Percentiles rank a stretch among this genome's conserved stretches.
phyloP scores from a whole-genome alignment of 1,140 invertebrate genomes.

The Meloidogyne floridensis region DNA sequence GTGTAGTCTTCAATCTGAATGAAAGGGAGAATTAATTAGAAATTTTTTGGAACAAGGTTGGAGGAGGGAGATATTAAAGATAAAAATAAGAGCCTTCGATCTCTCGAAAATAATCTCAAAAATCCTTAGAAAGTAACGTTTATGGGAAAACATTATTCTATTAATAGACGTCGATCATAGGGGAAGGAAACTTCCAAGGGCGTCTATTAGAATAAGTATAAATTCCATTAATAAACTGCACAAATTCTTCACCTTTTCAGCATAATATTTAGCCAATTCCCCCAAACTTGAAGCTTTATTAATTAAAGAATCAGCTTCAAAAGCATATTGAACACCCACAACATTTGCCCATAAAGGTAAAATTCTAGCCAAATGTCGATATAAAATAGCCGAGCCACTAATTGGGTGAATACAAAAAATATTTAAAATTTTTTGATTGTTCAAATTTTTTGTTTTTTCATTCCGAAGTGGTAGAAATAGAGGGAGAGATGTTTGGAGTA shows the following conservation, averaged over 20 bases:
- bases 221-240: constrained; percentile 1
- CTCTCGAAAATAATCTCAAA: too few relatives aligned
- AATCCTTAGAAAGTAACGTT: too few relatives aligned
- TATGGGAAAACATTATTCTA: too few relatives aligned
- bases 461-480: not conserved
- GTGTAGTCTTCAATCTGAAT: constrained; percentile 36
- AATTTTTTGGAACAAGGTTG: not conserved
- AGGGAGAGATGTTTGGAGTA: not conserved
- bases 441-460: not conserved
- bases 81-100: too few relatives aligned
- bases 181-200: too few relatives aligned
- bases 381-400: constrained; percentile 54
- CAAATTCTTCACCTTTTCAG: constrained; percentile 33
- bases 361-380: constrained; percentile 45
- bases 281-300: constrained; percentile 21
- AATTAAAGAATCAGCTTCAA: constrained; percentile 20
- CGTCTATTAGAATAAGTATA: too few relatives aligned
- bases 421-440: constrained; percentile 29
- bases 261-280: constrained; percentile 55
- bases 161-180: too few relatives aligned
- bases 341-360: constrained; percentile 44
- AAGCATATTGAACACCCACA: constrained; percentile 52
- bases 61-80: too few relatives aligned
- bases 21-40: constrained; percentile 25
- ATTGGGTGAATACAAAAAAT: constrained; percentile 55